Evolutionary conservation across 2,113 vertebrate species (phyloP).

Genomic region (Smithornis capensis): DNA sequence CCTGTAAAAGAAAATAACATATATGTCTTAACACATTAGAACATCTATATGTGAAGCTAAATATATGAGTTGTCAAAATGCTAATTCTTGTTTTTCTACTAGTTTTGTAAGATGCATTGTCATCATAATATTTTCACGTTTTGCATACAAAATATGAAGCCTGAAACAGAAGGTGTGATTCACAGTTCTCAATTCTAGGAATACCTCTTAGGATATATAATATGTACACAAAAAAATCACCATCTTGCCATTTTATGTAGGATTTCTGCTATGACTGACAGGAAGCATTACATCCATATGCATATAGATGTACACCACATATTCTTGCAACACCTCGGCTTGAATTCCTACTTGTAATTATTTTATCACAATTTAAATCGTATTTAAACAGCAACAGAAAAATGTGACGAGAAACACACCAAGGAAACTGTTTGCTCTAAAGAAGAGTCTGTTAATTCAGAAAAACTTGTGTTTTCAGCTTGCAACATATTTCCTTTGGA

Average conservation of each 20-base stretch:
- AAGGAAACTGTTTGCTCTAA: not conserved
- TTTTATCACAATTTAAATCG: not conserved
- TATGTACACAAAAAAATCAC: not conserved
- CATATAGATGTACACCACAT: not conserved
- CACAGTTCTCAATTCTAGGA: not conserved
- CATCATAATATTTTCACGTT: not conserved
- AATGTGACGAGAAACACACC: not conserved
- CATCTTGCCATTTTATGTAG: not conserved
- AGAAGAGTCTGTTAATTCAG: not conserved
- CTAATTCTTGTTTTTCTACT: not conserved
- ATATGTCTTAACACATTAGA: not conserved
- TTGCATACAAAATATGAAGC: not conserved
- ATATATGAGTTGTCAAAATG: not conserved
- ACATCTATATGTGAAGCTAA: not conserved
- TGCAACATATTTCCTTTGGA: not conserved
- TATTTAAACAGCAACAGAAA: not conserved
- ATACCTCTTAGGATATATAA: not conserved
- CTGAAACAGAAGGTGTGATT: not conserved
- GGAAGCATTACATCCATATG: not conserved
- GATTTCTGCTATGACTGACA: not conserved
- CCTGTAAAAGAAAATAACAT: slow-evolving; percentile 73
- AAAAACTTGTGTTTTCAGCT: not conserved
- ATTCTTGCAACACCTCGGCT: not conserved
- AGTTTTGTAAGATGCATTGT: not conserved
- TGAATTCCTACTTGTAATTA: not conserved